Evolutionary conservation across 2,797 vertebrate species (phyloP).

Genomic region (Pteronotus mesoamericanus): DNA sequence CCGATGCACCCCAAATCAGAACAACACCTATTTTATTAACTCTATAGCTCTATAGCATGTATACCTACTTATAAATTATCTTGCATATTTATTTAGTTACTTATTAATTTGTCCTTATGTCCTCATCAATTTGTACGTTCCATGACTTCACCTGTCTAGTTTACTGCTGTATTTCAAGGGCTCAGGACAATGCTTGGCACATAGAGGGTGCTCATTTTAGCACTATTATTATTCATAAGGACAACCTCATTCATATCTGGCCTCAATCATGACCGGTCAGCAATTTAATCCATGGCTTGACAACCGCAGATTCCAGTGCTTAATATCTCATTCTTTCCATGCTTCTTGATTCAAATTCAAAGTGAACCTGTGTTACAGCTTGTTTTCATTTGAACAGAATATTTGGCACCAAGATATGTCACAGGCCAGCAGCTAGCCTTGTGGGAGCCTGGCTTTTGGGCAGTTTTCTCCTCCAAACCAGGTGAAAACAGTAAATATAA

Average conservation of each 20-base stretch:
- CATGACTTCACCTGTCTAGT: neutral
- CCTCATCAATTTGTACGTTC: neutral
- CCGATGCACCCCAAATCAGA: neutral
- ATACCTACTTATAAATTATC: neutral
- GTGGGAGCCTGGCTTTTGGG: neutral
- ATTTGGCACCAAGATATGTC: neutral
- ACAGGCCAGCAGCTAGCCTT: neutral
- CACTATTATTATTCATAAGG: neutral
- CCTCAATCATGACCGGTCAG: neutral
- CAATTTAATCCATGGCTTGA: neutral
- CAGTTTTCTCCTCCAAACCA: neutral
- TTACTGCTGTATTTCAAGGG: neutral
- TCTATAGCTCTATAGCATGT: neutral
- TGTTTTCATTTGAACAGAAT: neutral
- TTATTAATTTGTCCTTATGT: neutral
- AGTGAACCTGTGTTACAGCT: neutral
- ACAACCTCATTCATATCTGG: neutral
- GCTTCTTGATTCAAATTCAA: slow-evolving; percentile 11
- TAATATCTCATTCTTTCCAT: neutral
- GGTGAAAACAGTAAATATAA: neutral
- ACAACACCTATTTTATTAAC: neutral
- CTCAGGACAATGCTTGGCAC: neutral
- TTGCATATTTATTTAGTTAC: neutral
- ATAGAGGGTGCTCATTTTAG: neutral
- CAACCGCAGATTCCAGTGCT: neutral